Percentiles rank a stretch among this genome's conserved stretches.
These are phyloP conservation scores for Trichechus manatus DNA, from an alignment of 2,113 vertebrate genomes.

Conservation along the genomic window DNA sequence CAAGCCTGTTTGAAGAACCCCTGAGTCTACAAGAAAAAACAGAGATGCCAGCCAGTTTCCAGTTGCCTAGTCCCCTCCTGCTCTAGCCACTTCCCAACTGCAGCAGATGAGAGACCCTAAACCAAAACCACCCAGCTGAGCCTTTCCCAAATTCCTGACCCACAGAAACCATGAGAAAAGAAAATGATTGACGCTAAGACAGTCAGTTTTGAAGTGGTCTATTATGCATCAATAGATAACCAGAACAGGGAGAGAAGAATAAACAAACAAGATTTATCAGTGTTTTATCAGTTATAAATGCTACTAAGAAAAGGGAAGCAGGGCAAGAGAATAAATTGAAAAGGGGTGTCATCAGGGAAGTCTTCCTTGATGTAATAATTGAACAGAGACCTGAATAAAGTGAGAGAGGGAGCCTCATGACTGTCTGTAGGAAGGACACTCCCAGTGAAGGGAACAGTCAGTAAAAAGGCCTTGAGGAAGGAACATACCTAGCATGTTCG, in stretches of 20 bases:
- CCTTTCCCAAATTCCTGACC: neutral
- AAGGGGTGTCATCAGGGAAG: neutral
- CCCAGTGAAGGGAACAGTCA: neutral
- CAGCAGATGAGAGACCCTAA: neutral
- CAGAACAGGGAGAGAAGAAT: neutral
- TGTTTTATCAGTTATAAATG: neutral
- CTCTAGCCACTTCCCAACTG: neutral
- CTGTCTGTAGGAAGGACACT: neutral
- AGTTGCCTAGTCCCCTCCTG: neutral
- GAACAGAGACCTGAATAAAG: neutral
- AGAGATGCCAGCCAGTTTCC: neutral
- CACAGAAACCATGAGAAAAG: neutral
- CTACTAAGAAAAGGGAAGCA: neutral
- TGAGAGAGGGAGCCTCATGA: neutral
- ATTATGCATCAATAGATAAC: neutral
- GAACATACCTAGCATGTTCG: neutral
- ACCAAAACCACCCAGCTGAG: neutral
- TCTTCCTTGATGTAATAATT: neutral
- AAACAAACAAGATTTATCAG: neutral
- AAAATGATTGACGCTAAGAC: neutral
- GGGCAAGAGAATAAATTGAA: neutral
- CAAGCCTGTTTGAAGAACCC: neutral
- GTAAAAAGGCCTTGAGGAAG: neutral
- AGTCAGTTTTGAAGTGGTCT: neutral
- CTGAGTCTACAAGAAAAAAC: neutral